Conservation (phyloP, 2,888 invertebrate genomes). For the Agrypnus murinus region DNA sequence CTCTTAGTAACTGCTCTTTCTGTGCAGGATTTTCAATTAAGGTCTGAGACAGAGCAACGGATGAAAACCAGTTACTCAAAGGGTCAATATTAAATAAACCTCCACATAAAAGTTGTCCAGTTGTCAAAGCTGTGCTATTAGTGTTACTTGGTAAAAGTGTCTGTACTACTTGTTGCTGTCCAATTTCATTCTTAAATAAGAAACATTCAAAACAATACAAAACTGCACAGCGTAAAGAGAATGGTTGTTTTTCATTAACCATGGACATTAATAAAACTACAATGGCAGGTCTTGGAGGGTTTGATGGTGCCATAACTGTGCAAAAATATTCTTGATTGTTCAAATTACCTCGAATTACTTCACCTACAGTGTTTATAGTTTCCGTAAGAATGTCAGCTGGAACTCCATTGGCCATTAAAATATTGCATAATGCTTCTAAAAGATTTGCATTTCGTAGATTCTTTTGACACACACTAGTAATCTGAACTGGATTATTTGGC, state of each 20-base stretch:
- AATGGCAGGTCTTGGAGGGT: conserved; percentile 94
- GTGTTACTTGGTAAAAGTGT: conserved; percentile 92
- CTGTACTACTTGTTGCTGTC: conserved; percentile 91
- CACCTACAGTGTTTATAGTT: conserved; percentile 94
- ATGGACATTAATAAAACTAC: conserved; percentile 97
- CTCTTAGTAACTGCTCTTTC: conserved; percentile 93
- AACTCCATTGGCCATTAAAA: conserved; percentile 96
- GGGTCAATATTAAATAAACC: conserved; percentile 92
- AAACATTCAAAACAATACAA: conserved; percentile 98
- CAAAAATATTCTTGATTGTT: conserved; percentile 95
- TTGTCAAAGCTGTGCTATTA: conserved; percentile 82
- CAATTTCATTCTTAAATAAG: conserved; percentile 92
- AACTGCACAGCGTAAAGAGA: conserved; percentile 91
- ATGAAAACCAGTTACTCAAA: conserved; percentile 96
- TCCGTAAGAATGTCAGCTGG: conserved; percentile 97
- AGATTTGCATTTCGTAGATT: conserved; percentile 90
- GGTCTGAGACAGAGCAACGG: conserved; percentile 92
- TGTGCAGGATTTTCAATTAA: conserved; percentile 88
- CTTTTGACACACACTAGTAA: conserved; percentile 87
- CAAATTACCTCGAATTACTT: conserved; percentile 92
- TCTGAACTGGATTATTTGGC: conserved; percentile 92
- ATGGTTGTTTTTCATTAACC: conserved; percentile 98
- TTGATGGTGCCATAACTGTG: conserved; percentile 92
- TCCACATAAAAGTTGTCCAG: conserved; percentile 93
- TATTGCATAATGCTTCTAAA: conserved; percentile 87